Evolutionary conservation across 2,113 vertebrate genomes (phyloP).

Genomic region (Pteropus alecto): DNA sequence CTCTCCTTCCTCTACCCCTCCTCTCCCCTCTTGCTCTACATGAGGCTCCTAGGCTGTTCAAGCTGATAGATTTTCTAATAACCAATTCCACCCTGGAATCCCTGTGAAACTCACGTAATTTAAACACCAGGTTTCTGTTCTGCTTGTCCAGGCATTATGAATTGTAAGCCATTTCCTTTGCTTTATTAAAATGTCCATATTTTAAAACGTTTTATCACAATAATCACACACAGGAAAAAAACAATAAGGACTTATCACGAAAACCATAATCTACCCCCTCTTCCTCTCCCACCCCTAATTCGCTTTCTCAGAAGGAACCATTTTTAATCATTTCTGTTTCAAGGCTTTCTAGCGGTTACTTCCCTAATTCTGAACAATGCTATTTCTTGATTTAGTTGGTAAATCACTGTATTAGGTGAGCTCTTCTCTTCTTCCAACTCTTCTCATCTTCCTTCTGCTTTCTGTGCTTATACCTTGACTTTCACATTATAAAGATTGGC

Average conservation of each 20-base stretch:
- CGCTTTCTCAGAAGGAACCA: background rate
- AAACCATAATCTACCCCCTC: background rate
- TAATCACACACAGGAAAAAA: background rate
- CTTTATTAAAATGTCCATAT: background rate
- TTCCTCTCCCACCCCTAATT: background rate
- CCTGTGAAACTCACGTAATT: background rate
- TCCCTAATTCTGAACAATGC: slow-evolving; percentile 6
- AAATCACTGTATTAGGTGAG: background rate
- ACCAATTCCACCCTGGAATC: background rate
- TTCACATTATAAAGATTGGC: background rate
- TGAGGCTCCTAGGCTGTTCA: background rate
- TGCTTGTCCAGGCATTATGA: background rate
- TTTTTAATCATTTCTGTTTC: background rate
- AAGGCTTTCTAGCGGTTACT: background rate
- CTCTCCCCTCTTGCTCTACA: background rate
- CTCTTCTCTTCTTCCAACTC: background rate
- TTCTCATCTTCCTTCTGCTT: background rate
- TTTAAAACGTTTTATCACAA: slow-evolving; percentile 1
- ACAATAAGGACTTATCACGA: background rate
- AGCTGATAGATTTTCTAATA: background rate
- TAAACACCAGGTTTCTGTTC: background rate
- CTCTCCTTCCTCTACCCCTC: too few species aligned
- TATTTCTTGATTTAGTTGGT: background rate
- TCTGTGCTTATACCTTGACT: background rate
- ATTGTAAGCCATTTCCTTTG: background rate